Evolutionary conservation across 2,888 invertebrate species (phyloP).

Genomic region (Linnaemya tessellans): DNA sequence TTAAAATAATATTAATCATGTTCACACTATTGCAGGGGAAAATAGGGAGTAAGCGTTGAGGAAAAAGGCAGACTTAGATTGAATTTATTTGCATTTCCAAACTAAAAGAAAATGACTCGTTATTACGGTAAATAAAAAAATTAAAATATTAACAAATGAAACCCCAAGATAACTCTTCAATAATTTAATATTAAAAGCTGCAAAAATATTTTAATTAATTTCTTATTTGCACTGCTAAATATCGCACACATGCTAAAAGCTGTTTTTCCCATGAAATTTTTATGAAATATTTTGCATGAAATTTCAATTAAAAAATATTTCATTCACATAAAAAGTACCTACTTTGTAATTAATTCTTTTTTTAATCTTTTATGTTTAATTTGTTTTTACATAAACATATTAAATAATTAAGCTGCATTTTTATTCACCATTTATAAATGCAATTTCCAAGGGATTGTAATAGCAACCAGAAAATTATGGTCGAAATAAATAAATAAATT

Average conservation of each 20-base stretch:
- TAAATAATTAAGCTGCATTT: conserved; percentile 3
- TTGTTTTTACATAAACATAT: not conserved
- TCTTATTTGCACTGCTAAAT: not conserved
- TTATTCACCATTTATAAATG: conserved; percentile 1
- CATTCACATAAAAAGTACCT: not conserved
- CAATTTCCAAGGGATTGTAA: not conserved
- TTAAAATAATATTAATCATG: too few species aligned
- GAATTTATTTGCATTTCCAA: too few species aligned
- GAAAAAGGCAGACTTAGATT: too few species aligned
- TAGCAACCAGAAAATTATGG: conserved; percentile 1
- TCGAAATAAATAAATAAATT: not conserved
- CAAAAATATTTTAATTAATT: not conserved
- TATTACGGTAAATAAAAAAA: too few species aligned
- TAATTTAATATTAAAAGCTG: not conserved
- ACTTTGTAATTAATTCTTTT: conserved; percentile 14
- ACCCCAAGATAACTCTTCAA: too few species aligned
- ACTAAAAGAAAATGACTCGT: too few species aligned
- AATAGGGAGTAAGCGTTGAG: too few species aligned
- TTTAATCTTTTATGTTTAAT: not conserved
- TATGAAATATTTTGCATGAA: not conserved
- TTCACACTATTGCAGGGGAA: too few species aligned
- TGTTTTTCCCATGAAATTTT: not conserved
- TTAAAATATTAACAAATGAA: too few species aligned
- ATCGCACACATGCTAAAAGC: too few species aligned
- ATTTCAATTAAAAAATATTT: conserved; percentile 36